A percentile compares a stretch with the other conserved stretches of the same genome.
phyloP scores from a whole-genome alignment of 1,140 invertebrate species.

The Pseudomyrmex gracilis region DNA sequence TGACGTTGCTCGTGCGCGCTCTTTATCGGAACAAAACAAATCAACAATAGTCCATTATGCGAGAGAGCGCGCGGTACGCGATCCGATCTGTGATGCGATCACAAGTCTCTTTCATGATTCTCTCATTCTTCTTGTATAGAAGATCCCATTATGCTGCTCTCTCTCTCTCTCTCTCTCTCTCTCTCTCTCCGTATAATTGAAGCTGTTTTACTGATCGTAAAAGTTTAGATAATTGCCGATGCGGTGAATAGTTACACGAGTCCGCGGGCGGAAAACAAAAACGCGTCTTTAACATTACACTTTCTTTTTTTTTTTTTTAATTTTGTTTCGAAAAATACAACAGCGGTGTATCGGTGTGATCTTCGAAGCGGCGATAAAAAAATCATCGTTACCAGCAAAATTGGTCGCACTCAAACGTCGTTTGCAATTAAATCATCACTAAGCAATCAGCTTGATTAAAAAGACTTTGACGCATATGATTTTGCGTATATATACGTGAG shows the following conservation, averaged over 20 bases:
- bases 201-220: conserved; percentile 10
- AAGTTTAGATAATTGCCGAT: conserved; percentile 15
- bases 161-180: conserved; percentile 31
- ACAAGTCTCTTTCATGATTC: conserved; percentile 50
- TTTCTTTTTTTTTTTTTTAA: not conserved
- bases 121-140: not conserved
- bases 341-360: not conserved
- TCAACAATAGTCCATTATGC: conserved; percentile 67
- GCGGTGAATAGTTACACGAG: not conserved
- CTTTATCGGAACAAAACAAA: conserved; percentile 42
- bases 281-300: not conserved
- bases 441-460: no score
- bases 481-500: no score
- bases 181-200: conserved; percentile 18
- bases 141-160: conserved; percentile 21
- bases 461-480: no score
- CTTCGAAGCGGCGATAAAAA: not conserved
- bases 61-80: conserved; percentile 45
- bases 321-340: conserved; percentile 5
- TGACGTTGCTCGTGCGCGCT: not conserved
- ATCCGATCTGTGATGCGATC: conserved; percentile 1
- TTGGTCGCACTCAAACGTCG: no score
- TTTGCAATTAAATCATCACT: no score
- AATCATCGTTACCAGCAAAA: not conserved
- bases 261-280: not conserved